A percentile compares a stretch with the other conserved stretches of the same genome.
Conservation (phyloP, 2,113 vertebrate species). For the Bettongia penicillata region DNA sequence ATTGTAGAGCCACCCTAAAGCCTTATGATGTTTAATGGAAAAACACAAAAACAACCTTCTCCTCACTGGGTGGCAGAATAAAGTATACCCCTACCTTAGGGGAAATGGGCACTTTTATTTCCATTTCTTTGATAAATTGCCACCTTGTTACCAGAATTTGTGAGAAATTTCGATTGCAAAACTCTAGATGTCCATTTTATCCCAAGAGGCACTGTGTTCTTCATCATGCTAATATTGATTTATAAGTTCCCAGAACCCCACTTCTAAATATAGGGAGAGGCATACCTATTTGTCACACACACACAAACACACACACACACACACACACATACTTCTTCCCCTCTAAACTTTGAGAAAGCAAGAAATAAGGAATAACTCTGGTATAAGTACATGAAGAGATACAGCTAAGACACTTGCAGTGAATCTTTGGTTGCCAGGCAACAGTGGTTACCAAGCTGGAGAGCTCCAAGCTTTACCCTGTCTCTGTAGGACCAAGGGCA, state of each 20-base stretch:
- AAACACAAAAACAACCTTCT: neutral
- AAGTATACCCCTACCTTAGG: neutral
- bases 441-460: slow-evolving; percentile 63
- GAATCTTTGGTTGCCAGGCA: slow-evolving; percentile 76
- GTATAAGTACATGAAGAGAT: slow-evolving; percentile 57
- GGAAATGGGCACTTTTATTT: neutral
- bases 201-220: neutral
- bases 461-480: slow-evolving; percentile 53
- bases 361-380: slow-evolving; percentile 60
- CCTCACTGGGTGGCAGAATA: neutral
- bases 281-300: slow-evolving; percentile 29
- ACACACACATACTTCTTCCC: slow-evolving; percentile 22
- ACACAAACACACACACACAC: neutral
- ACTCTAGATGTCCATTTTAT: neutral
- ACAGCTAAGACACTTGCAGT: slow-evolving; percentile 50
- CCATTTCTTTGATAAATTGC: neutral
- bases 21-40: neutral
- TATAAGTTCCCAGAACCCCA: neutral
- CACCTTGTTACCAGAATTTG: neutral
- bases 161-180: neutral
- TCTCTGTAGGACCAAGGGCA: slow-evolving; percentile 58
- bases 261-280: slow-evolving; percentile 9
- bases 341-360: slow-evolving; percentile 70
- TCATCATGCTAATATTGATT: neutral
- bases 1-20: neutral